Base-by-base conservation (phyloP, 2,797 vertebrate genomes). In the Eleutherodactylus coqui region DNA sequence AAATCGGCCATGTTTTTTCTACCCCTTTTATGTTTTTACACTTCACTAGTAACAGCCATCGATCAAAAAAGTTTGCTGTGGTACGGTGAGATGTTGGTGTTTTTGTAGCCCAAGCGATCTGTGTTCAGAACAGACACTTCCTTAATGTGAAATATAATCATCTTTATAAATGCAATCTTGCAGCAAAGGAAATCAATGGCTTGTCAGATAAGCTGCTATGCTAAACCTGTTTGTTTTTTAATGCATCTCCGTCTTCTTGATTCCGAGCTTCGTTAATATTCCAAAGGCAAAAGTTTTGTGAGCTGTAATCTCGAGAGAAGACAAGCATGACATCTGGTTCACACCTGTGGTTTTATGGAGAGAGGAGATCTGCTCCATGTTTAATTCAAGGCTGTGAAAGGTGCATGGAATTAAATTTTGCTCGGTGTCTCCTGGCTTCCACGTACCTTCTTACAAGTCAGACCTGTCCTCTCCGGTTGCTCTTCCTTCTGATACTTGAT, bases 261-360 rank as follows among this genome's bases (percentile, higher is more conserved):
- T 89, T 91, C 90, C 64, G 81, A 89, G 79, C 89, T 79, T 91
- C 89, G 88, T 94, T 94, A 89, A 89, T 92, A 94, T 94, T 93
- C 93, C 60, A 76, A 89, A 90, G 81, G 90, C 29, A 4, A 87
- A 88, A 62, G 11, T 89, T 73, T 89, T 93, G 90, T 92, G 93
- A 92, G 91, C 92, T 91, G 85, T 90, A 92, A 91, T 93, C 92
- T 93, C 90, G 89, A 85, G 91, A 90, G 91, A 89, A 93, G 93
- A 94, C 91, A 91, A 93, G 91, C 89, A 21, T 91, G 91, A 90
- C 92, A 91, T 93, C 91, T 92, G 92, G 90, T 92, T 93, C 90
- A 89, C 92, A 94, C 93, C 92, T 94, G 92, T 89, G 91, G 90
- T 90, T 92, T 89, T 90, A 87, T 85, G 91, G 92, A 92, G 89